These are phyloP conservation scores for Cyphomyrus discorhynchus DNA, from an alignment of 2,113 vertebrate species.

Conservation along the genomic window DNA sequence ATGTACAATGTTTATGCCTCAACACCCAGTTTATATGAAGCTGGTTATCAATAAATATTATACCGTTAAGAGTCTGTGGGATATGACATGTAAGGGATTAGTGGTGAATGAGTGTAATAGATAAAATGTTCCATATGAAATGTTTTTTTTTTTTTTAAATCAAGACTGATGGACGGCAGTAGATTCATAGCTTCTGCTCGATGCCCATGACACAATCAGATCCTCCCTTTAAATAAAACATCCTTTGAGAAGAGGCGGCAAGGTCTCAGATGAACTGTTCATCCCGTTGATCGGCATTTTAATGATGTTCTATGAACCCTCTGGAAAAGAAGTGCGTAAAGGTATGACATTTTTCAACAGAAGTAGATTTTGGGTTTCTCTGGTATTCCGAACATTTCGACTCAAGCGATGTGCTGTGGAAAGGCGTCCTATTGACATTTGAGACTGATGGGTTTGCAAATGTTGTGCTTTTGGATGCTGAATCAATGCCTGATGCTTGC, in stretches of 20 bases:
- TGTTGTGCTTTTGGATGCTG: neutral
- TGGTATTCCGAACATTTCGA: neutral
- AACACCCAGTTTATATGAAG: conserved; percentile 97
- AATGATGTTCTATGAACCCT: neutral
- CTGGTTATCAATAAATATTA: conserved; percentile 98
- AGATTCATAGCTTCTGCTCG: neutral
- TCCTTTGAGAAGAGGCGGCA: neutral
- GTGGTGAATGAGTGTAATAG: neutral
- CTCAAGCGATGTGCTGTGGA: neutral
- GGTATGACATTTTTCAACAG: neutral
- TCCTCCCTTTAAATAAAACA: neutral
- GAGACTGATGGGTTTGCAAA: neutral
- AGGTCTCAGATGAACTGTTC: neutral
- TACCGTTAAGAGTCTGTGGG: conserved; percentile 35
- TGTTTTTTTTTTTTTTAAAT: neutral
- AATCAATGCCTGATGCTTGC: neutral
- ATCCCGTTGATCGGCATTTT: neutral
- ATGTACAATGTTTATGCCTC: conserved; percentile 99
- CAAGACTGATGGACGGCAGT: neutral
- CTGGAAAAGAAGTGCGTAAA: neutral
- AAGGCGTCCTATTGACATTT: neutral
- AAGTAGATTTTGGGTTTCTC: neutral
- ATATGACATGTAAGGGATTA: neutral
- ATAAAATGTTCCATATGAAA: neutral
- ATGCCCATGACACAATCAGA: neutral